Evolutionary conservation across 2,113 vertebrate species (phyloP).

Genomic region (Erythrocercus mccallii): DNA sequence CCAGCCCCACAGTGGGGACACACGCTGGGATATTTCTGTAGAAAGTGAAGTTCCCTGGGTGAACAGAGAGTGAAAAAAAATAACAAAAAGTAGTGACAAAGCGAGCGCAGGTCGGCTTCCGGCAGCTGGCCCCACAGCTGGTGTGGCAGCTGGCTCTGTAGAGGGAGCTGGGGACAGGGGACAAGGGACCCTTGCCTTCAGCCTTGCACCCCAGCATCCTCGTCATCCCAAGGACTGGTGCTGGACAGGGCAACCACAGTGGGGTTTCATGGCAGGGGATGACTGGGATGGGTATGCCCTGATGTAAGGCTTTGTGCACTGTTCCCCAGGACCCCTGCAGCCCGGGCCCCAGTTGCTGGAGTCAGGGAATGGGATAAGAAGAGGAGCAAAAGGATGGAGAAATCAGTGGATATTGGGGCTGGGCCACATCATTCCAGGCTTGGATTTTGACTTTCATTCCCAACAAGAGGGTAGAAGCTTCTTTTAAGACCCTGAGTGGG

Average conservation of each 20-base stretch:
- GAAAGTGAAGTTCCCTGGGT: background rate
- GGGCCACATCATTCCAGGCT: background rate
- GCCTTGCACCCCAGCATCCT: rapidly evolving
- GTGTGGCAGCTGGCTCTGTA: rapidly evolving
- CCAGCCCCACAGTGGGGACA: rapidly evolving
- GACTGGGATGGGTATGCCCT: background rate
- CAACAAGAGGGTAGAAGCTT: background rate
- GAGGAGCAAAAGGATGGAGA: background rate
- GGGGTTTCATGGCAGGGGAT: background rate
- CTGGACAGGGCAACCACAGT: rapidly evolving
- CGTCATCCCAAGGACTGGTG: background rate
- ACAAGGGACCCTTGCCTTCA: background rate
- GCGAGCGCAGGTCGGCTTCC: background rate
- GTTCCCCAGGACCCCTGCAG: background rate
- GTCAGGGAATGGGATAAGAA: background rate
- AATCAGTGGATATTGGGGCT: background rate
- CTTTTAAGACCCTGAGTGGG: background rate
- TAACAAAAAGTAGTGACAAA: background rate
- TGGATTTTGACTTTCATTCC: background rate
- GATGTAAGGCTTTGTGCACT: background rate
- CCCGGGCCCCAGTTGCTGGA: background rate
- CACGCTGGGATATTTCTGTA: background rate
- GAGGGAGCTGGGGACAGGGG: background rate
- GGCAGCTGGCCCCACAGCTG: background rate
- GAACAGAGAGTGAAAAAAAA: background rate